Conservation (phyloP, 2,888 invertebrate genomes). For the Podabrus alpinus region DNA sequence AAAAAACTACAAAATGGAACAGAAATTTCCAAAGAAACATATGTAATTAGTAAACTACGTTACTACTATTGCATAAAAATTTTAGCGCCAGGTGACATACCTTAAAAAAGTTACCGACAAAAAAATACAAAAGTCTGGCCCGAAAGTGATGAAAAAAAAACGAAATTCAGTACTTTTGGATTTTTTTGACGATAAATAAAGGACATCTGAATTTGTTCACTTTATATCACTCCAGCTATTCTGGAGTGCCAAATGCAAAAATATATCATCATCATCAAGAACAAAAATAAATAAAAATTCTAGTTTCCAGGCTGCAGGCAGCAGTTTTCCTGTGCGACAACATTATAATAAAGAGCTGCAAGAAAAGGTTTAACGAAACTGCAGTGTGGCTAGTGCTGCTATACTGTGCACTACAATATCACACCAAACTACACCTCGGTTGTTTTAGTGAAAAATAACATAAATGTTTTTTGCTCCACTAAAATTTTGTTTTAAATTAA, state of each 20-base stretch:
- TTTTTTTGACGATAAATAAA: constrained; percentile 18
- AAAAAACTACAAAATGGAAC: background rate
- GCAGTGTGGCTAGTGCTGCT: constrained; percentile 41
- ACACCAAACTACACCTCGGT: constrained; percentile 56
- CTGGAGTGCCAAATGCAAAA: constrained; percentile 24
- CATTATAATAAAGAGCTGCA: constrained; percentile 34
- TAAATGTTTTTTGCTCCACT: background rate
- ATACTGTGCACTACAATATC: constrained; percentile 46
- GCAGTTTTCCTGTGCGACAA: constrained; percentile 30
- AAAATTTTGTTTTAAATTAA: background rate
- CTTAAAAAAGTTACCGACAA: constrained; percentile 20
- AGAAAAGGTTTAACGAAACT: constrained; percentile 34
- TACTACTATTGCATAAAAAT: background rate
- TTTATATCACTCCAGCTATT: constrained; percentile 20
- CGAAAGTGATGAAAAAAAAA: background rate
- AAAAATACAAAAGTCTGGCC: constrained; percentile 11
- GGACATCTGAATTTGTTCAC: constrained; percentile 4
- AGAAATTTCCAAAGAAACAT: constrained; percentile 16
- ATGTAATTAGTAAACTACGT: constrained; percentile 7
- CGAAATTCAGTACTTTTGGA: constrained; percentile 5
- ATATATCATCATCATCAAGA: constrained; percentile 6
- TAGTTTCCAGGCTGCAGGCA: constrained; percentile 32
- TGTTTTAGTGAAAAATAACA: background rate
- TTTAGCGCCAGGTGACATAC: constrained; percentile 18
- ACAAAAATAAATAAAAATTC: constrained; percentile 18